These are phyloP conservation scores for Montipora efflorescens DNA, from an alignment of 64 coral and sea anemone species.

Conservation along the genomic window DNA sequence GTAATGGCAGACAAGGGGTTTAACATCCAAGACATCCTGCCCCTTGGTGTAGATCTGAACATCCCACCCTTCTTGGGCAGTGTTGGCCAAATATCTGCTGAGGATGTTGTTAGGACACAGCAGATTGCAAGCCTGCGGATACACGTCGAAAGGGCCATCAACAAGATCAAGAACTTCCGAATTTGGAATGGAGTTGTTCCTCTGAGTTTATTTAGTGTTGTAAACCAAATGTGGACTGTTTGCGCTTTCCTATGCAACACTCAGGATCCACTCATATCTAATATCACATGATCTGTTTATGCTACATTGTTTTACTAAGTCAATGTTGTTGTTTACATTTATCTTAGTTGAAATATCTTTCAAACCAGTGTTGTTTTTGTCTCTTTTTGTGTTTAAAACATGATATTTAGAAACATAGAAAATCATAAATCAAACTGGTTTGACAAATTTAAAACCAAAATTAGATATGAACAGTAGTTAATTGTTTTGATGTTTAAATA, in stretches of 20 bases:
- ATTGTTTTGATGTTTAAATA: too few relatives aligned
- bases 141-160: background rate
- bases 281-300: background rate
- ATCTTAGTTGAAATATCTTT: too few relatives aligned
- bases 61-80: background rate
- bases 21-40: too few relatives aligned
- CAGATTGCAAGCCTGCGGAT: background rate
- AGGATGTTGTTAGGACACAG: background rate
- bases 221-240: constrained; percentile 41
- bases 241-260: constrained; percentile 45
- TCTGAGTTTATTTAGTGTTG: constrained; percentile 8
- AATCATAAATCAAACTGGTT: too few relatives aligned
- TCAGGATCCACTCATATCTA: constrained; percentile 29
- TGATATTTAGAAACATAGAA: too few relatives aligned
- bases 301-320: too few relatives aligned
- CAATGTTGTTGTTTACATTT: too few relatives aligned
- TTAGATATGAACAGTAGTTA: too few relatives aligned
- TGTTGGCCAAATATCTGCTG: too few relatives aligned
- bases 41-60: background rate
- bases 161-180: constrained; percentile 22
- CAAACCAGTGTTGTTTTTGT: too few relatives aligned
- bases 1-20: background rate
- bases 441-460: too few relatives aligned
- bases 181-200: constrained; percentile 30
- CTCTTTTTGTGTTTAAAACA: too few relatives aligned